These are phyloP conservation scores for Eunapius fragilis DNA, from an alignment of 37 sponge, comb jelly and placozoan species.

Conservation along the genomic window DNA sequence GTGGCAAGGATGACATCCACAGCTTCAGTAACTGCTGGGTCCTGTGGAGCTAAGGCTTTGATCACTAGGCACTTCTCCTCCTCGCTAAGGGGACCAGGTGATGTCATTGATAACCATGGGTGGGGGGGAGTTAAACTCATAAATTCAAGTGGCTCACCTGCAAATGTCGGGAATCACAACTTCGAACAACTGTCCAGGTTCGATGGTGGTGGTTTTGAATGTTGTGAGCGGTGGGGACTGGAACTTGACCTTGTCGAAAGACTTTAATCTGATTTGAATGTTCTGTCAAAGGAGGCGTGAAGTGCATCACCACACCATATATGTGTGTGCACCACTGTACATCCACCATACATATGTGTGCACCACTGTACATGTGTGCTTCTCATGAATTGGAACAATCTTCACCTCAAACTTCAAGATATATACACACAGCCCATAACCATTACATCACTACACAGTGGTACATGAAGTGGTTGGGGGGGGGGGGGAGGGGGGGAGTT, in stretches of 20 bases:
- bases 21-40: slow-evolving; percentile 14
- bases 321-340: too few relatives aligned
- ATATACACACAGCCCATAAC: too few relatives aligned
- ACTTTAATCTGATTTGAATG: slow-evolving; percentile 59
- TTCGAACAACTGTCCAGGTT: slow-evolving; percentile 16
- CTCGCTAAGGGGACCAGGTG: slow-evolving; percentile 61
- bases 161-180: slow-evolving; percentile 90
- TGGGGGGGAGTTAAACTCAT: not conserved
- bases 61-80: slow-evolving; percentile 84
- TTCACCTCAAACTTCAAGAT: too few relatives aligned
- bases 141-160: slow-evolving; percentile 34
- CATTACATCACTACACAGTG: too few relatives aligned
- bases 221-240: slow-evolving; percentile 54
- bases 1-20: slow-evolving; percentile 34
- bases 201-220: slow-evolving; percentile 47
- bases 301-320: too few relatives aligned
- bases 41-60: slow-evolving; percentile 38
- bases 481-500: too few relatives aligned
- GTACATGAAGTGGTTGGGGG: too few relatives aligned
- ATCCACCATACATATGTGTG: too few relatives aligned
- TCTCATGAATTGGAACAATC: too few relatives aligned
- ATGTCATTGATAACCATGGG: too few relatives aligned
- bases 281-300: slow-evolving; percentile 50
- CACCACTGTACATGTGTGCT: too few relatives aligned
- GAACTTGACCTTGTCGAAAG: slow-evolving; percentile 16